Conservation (phyloP, 2,888 invertebrate species). For the Phragmatobia fuliginosa region DNA sequence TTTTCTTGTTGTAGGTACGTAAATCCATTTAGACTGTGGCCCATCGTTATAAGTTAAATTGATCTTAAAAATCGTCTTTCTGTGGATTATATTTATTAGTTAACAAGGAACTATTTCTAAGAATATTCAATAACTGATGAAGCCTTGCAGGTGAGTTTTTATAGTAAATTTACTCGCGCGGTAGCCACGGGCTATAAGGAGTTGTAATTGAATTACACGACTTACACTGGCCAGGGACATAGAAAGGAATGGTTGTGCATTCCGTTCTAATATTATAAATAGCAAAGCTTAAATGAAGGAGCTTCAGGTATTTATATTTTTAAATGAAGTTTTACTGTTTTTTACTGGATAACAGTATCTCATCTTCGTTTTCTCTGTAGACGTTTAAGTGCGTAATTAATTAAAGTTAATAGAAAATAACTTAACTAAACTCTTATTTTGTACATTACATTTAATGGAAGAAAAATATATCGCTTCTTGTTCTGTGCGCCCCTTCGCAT, state of each 20-base stretch:
- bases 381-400: too few species aligned
- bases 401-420: too few species aligned
- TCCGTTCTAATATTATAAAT: constrained; percentile 14
- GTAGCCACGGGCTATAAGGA: constrained; percentile 57
- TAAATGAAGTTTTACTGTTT: neutral
- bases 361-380: neutral
- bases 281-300: neutral
- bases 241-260: constrained; percentile 30
- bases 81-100: neutral
- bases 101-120: constrained; percentile 11
- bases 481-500: too few species aligned
- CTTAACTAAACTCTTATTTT: too few species aligned
- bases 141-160: constrained; percentile 71
- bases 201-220: constrained; percentile 78
- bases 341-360: neutral
- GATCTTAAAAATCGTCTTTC: neutral
- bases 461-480: too few species aligned
- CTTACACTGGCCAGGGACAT: constrained; percentile 58
- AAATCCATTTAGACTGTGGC: neutral
- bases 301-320: neutral
- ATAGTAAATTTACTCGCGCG: constrained; percentile 60
- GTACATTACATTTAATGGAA: too few species aligned
- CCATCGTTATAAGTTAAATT: neutral
- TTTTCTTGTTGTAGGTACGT: neutral
- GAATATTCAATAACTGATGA: constrained; percentile 61